These are phyloP conservation scores for Bembecia ichneumoniformis DNA, from an alignment of 2,888 invertebrate species.

Conservation along the genomic window DNA sequence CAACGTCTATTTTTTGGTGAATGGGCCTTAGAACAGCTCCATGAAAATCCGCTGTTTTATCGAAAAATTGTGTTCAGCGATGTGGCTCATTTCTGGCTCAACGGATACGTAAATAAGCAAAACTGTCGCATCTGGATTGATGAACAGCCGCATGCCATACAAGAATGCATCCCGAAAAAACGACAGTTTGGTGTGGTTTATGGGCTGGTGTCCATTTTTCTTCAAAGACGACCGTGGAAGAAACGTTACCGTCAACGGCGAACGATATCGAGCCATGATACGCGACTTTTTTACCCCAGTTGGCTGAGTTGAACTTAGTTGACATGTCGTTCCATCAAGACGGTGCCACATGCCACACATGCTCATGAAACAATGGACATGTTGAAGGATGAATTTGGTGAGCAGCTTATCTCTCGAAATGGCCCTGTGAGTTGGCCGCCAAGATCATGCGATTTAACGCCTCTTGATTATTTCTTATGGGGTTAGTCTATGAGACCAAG, in stretches of 20 bases:
- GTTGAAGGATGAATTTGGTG: neutral
- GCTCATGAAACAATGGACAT: slow-evolving; percentile 2
- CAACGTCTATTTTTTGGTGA: no score
- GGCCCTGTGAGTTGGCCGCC: no score
- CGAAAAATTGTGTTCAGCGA: slow-evolving; percentile 6
- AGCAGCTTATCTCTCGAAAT: neutral
- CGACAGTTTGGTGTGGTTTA: no score
- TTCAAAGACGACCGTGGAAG: slow-evolving; percentile 4
- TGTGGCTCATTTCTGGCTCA: slow-evolving; percentile 3
- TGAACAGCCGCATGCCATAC: neutral
- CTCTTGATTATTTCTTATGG: no score
- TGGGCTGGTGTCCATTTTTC: neutral
- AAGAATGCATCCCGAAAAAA: neutral
- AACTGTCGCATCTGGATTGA: slow-evolving; percentile 3
- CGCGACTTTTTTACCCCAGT: neutral
- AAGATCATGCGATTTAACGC: no score
- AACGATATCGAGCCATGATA: slow-evolving; percentile 5
- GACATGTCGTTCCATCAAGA: slow-evolving; percentile 13
- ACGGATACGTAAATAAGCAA: slow-evolving; percentile 5
- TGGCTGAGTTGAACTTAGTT: slow-evolving; percentile 7
- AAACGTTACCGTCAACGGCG: slow-evolving; percentile 7
- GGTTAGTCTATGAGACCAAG: no score
- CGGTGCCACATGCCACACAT: slow-evolving; percentile 11
- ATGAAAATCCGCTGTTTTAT: neutral
- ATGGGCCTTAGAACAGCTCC: neutral